Evolutionary conservation across 2,888 invertebrate genomes (phyloP).

Genomic region (Nineta flava): DNA sequence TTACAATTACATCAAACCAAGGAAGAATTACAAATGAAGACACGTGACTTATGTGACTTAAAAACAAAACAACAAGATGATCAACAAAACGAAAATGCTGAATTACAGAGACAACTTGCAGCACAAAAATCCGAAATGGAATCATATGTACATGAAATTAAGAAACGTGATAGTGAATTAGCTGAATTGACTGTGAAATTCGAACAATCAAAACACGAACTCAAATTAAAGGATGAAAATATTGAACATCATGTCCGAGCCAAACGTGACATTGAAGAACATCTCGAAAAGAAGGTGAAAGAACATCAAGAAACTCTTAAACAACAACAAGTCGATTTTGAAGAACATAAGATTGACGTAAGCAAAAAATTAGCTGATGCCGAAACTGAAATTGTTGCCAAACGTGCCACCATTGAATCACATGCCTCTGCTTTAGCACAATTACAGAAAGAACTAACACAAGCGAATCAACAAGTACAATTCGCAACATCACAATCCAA

Average conservation of each 20-base stretch:
- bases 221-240: constrained; percentile 19
- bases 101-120: background rate
- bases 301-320: constrained; percentile 23
- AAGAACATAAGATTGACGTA: background rate
- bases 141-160: constrained; percentile 20
- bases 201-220: constrained; percentile 19
- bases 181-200: constrained; percentile 15
- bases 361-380: constrained; percentile 11
- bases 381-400: constrained; percentile 3
- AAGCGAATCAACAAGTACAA: constrained; percentile 5
- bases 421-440: constrained; percentile 10
- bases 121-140: background rate
- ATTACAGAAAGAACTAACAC: constrained; percentile 8
- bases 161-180: constrained; percentile 27
- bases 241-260: constrained; percentile 14
- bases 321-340: constrained; percentile 18
- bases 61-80: constrained; percentile 16
- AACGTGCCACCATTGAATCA: constrained; percentile 6
- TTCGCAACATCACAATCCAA: constrained; percentile 7
- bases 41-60: constrained; percentile 28
- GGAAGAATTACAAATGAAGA: constrained; percentile 1
- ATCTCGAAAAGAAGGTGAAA: constrained; percentile 20
- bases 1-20: background rate
- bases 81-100: too few species aligned
- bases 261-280: constrained; percentile 14